Base-by-base conservation (phyloP, 2,797 vertebrate species). In the Nannoperca australis region DNA sequence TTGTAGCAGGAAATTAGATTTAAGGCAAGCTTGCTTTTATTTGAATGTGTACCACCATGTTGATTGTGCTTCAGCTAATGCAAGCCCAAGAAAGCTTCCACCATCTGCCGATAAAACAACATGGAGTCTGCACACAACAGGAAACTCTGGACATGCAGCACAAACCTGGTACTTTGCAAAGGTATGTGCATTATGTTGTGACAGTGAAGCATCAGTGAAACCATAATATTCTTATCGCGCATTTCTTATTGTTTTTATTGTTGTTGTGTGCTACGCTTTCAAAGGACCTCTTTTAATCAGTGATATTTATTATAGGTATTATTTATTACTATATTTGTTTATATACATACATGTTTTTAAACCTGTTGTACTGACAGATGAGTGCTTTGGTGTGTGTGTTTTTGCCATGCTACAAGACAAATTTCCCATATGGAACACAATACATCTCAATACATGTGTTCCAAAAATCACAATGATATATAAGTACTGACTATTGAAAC, bases 71-170 rank as follows among this genome's bases (percentile, higher is more conserved):
- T 15, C 7, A 40, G 34, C 34, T 62, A 40, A 53, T 47, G 47
- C 11, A 11, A 61, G n/a, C 30, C 36, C 4, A 44, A 17, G 32
- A 22, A 47, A 63, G 18, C 50, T 32, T 18, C 2, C 44, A 50
- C 66, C 61, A 74, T 70, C 49, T 72, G 50, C 71, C 62, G 14
- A 32, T 5, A 18, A 45, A 64, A 42, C 32, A 30, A 6, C 44
- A 71, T 44, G 44, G 3, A 54, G 64, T 15, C 18, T 1, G 17
- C 51, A 54, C 51, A 61, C 61, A 54, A 0, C 20, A 38, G 42
- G 10, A 32, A 44, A 15, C 47, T n/a, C 3, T 61, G 60, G 53
- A 18, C 5, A 14, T 59, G 27, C 30, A 47, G 15, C 36, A 22
- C 13, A 44, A 4, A 61, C 47, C 24, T 27, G 24, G 24, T 1